Base-by-base conservation (phyloP, 2,797 vertebrate genomes). In the Pangasius krempfi region DNA sequence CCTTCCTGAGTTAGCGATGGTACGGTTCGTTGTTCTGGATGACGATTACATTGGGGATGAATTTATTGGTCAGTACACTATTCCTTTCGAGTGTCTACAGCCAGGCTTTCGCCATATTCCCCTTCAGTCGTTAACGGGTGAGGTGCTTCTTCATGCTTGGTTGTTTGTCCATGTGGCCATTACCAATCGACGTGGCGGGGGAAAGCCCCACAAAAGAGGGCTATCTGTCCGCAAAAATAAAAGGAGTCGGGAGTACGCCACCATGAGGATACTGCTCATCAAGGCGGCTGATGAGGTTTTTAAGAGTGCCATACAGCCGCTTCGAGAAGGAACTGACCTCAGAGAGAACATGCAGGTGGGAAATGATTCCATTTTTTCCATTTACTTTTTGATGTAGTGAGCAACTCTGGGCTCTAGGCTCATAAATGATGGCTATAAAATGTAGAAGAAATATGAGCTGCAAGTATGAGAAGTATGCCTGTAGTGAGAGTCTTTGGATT, bases 1-100 rank as follows among this genome's bases (percentile, higher is more conserved):
- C 92, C 97, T 99, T 14, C 99, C 99, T 0, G 99, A 99, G 90
- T 95, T 99, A 16, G 98, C 97, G 54, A 99, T 99, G 98, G 98
- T 99, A 92, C 98, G 99, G 89, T 99, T 99, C 20, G 98, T 99
- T 68, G 99, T 98, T 10, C 96, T 99, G 8, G 99, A 99, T 6
- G 99, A 99, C 5, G 99, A 99, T 95, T 99, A 98, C 90, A 99
- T 99, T 27, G 98, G 99, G 27, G 99, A 99, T 0, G 99, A 99
- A 68, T 99, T 99, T 80, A 99, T 99, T 0, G 98, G 98, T 78
- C 99, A 99, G 72, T 99, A 99, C 90, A 98, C 99, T 0, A 99
- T 99, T 92, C 98, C 99, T 56, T 98, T 99, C 62, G 99, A 99
- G 93, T 99, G 99, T 95, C 96, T 99, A 90, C 99, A 99, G 89